Conservation (phyloP, 2,888 invertebrate genomes). For the Macropis europaea region DNA sequence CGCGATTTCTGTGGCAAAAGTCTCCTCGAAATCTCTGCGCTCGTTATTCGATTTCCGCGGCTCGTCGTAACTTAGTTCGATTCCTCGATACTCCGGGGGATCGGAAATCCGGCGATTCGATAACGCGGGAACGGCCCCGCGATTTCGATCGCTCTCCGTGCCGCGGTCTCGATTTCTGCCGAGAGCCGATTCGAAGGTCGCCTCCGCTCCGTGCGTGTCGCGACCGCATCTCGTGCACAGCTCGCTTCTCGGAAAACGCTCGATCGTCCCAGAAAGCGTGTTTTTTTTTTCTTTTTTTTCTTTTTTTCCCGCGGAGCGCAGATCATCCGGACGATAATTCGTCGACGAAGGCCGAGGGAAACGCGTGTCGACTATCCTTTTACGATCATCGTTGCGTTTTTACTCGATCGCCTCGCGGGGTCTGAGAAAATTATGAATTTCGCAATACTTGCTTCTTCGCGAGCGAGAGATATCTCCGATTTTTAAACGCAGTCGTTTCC, state of each 20-base stretch:
- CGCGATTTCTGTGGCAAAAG: too few species aligned
- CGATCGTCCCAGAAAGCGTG: conserved; percentile 35
- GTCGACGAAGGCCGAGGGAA: background rate
- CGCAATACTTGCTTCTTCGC: too few species aligned
- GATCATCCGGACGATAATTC: background rate
- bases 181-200: conserved; percentile 17
- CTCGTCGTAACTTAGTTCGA: too few species aligned
- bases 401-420: conserved; percentile 1
- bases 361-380: background rate
- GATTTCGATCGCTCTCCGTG: too few species aligned
- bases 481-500: too few species aligned
- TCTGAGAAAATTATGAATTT: too few species aligned
- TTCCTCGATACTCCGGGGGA: too few species aligned
- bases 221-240: conserved; percentile 14
- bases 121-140: too few species aligned
- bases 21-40: too few species aligned
- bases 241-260: conserved; percentile 20
- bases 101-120: conserved; percentile 1
- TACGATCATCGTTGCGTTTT: too few species aligned
- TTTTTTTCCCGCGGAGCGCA: conserved; percentile 1
- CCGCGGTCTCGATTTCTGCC: background rate
- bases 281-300: background rate
- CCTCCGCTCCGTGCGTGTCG: conserved; percentile 24
- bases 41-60: conserved; percentile 2
- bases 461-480: too few species aligned